These are phyloP conservation scores for Galeruca laticollis DNA, from an alignment of 2,888 invertebrate species.

Conservation along the genomic window DNA sequence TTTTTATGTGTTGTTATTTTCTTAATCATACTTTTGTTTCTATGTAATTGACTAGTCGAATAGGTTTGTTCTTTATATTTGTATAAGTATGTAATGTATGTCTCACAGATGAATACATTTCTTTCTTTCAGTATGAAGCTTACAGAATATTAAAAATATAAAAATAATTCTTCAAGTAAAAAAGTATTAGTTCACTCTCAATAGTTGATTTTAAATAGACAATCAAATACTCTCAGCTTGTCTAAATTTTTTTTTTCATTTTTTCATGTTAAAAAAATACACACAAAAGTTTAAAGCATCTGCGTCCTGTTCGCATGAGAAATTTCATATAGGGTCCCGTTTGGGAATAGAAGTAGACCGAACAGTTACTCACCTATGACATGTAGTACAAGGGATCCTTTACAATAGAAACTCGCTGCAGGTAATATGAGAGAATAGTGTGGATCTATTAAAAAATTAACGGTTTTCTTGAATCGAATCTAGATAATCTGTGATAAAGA, in stretches of 20 bases:
- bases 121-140: too few relatives aligned
- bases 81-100: too few relatives aligned
- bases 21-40: too few relatives aligned
- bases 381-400: constrained; percentile 29
- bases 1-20: too few relatives aligned
- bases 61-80: too few relatives aligned
- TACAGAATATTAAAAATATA: not conserved
- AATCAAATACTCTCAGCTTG: constrained; percentile 3
- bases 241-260: not conserved
- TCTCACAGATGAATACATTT: too few relatives aligned
- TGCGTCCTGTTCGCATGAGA: constrained; percentile 44
- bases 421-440: constrained; percentile 5
- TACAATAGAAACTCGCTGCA: constrained; percentile 20
- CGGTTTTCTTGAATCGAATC: constrained; percentile 2
- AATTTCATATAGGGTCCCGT: constrained; percentile 47
- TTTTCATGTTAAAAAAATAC: constrained; percentile 17
- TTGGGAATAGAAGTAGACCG: constrained; percentile 47
- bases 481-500: not conserved
- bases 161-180: not conserved
- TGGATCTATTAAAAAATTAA: constrained; percentile 14
- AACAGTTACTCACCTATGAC: constrained; percentile 49
- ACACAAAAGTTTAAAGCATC: constrained; percentile 39
- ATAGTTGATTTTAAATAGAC: not conserved
- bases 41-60: too few relatives aligned
- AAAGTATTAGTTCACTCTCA: not conserved